These are phyloP conservation scores for Muscicapa striata DNA, from an alignment of 2,797 vertebrate species.

Conservation along the genomic window DNA sequence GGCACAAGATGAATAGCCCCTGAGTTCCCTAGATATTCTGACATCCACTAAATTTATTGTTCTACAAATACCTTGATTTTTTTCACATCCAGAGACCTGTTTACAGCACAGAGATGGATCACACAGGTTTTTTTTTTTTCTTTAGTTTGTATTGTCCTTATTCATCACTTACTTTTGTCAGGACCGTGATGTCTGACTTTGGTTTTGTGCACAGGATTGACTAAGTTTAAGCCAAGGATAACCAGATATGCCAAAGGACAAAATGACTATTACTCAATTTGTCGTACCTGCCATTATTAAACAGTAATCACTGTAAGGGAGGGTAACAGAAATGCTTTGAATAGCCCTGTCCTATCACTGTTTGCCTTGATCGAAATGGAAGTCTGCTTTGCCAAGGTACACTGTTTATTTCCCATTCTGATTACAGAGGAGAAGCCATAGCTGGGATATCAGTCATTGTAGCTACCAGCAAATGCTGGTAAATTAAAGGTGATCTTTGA, in stretches of 20 bases:
- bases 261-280: constrained; percentile 17
- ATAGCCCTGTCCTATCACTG: not conserved
- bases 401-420: not conserved
- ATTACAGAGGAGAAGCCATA: not conserved
- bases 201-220: constrained; percentile 32
- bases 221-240: constrained; percentile 26
- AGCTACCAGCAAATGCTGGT: not conserved
- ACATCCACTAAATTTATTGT: constrained; percentile 36
- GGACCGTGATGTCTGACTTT: not conserved
- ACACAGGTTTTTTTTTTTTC: not conserved
- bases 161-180: constrained; percentile 58
- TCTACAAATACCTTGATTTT: constrained; percentile 52
- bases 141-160: constrained; percentile 46
- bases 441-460: not conserved
- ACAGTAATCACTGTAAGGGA: not conserved
- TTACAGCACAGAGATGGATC: constrained; percentile 36
- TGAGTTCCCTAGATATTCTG: constrained; percentile 36
- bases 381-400: not conserved
- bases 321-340: not conserved
- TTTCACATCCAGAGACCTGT: constrained; percentile 3
- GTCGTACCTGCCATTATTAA: not conserved
- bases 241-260: constrained; percentile 17
- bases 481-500: not conserved
- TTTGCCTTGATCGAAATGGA: not conserved
- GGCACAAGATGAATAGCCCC: constrained; percentile 27